Evolutionary conservation across 2,797 vertebrate species (phyloP).

Genomic region (Paedocypris micromegethes): DNA sequence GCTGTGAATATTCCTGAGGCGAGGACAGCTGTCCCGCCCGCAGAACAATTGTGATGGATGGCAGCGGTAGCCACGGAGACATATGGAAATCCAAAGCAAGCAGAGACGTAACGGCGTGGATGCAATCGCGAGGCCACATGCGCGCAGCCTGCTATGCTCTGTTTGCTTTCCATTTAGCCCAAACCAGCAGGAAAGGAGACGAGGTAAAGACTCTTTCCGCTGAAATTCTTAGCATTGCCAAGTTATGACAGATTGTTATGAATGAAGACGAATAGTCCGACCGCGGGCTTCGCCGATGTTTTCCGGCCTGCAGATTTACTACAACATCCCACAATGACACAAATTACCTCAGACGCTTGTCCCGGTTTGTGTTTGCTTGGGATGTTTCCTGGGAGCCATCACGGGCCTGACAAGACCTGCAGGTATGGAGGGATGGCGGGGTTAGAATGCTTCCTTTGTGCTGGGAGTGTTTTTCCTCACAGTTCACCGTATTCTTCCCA

Average conservation of each 20-base stretch:
- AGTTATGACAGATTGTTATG: constrained; percentile 41
- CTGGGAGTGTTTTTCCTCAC: constrained; percentile 53
- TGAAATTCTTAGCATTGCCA: constrained; percentile 45
- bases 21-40: constrained; percentile 66
- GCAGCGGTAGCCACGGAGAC: constrained; percentile 56
- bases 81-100: constrained; percentile 64
- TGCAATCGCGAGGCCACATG: constrained; percentile 7
- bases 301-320: constrained; percentile 10
- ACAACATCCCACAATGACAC: constrained; percentile 32
- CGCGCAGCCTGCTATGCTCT: constrained; percentile 14
- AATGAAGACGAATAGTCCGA: constrained; percentile 32
- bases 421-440: constrained; percentile 60
- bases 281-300: neutral
- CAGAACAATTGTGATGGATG: constrained; percentile 71
- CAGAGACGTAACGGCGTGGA: constrained; percentile 10
- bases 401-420: constrained; percentile 12
- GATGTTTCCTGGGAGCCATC: constrained; percentile 25
- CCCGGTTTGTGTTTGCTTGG: constrained; percentile 37
- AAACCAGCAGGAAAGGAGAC: constrained; percentile 40
- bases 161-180: constrained; percentile 33
- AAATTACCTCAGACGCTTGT: constrained; percentile 39
- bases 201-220: constrained; percentile 43
- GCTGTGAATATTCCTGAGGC: constrained; percentile 68
- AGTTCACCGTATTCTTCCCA: constrained; percentile 59
- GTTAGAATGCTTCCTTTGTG: constrained; percentile 47